These are phyloP conservation scores for Microdon myrmicae DNA, from an alignment of 2,888 invertebrate genomes.

Conservation along the genomic window DNA sequence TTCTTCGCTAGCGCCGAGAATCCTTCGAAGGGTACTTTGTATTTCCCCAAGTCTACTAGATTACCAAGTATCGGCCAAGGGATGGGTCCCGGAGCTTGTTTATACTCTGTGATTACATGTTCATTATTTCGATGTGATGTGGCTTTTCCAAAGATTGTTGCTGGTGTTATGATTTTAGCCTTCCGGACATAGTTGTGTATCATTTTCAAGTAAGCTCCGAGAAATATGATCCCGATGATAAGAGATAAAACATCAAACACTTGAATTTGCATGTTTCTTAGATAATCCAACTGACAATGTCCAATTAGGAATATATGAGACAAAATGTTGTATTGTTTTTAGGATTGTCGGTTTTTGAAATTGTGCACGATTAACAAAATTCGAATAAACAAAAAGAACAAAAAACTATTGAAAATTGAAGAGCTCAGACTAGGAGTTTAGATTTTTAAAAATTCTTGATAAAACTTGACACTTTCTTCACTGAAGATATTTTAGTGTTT, in stretches of 20 bases:
- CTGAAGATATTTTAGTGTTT: conserved; percentile 14
- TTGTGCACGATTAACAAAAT: conserved; percentile 8
- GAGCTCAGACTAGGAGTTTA: not conserved
- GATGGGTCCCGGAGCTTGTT: conserved; percentile 73
- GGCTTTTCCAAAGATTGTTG: conserved; percentile 15
- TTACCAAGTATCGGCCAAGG: conserved; percentile 78
- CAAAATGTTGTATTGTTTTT: not conserved
- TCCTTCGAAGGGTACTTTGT: conserved; percentile 76
- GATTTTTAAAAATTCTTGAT: conserved; percentile 25
- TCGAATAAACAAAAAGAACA: too few species aligned
- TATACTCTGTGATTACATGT: conserved; percentile 36
- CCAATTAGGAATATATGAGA: not conserved
- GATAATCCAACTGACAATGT: too few species aligned
- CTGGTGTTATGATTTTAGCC: conserved; percentile 52
- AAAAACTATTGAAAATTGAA: not conserved
- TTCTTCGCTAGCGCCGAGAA: conserved; percentile 76
- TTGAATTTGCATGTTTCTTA: conserved; percentile 36
- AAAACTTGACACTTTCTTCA: conserved; percentile 36
- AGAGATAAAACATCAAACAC: conserved; percentile 38
- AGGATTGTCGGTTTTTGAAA: not conserved
- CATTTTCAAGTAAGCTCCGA: conserved; percentile 54
- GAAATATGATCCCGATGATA: conserved; percentile 35
- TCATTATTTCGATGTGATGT: conserved; percentile 15
- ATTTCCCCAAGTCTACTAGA: conserved; percentile 74
- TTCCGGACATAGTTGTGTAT: conserved; percentile 56